Evolutionary conservation across 2,113 vertebrate genomes (phyloP), one percentile per base, ranked within the genome.

Genomic region (Poeciliopsis turrubarensis): DNA sequence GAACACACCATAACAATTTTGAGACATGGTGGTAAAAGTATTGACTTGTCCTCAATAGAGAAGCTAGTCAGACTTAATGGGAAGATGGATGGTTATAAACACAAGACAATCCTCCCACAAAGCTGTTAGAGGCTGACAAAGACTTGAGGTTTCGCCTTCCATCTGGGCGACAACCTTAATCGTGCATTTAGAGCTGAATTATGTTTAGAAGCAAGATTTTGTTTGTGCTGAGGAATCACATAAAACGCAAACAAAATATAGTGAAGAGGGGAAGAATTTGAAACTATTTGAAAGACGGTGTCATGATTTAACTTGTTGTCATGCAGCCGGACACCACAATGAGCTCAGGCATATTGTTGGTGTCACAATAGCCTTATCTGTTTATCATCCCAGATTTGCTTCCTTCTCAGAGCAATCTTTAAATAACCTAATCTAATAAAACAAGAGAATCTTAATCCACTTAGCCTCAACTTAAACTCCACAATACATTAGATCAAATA

Each of bases 361-460:
- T 29, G 7, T 15, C 29, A 27, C 66, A 47, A 68, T 22, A 26
- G 9, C 65, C 66, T 27, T 17, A 13, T 22, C 41, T 68, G 8
- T 30, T 47, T 47, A 41, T 47, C 44, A 47, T 19, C 44, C 44
- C 19, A 47, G 44, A 17, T 47, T 19, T 5, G 17, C 17, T 47
- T 19, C 44, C 47, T 22, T 30, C 30, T 29, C 17, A 51, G 68
- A 57, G 26, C 47, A 57, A 13, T 27, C 14, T 70, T 60, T 61
- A 70, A 60, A 39, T 60, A 11, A 37, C 51, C 44, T 27, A 19
- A 60, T 70, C 57, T 60, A 60, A 70, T 27, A 9, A 70, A n/a
- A n/a, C 6, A 41, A 29, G 17, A 29, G 11, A 39, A 61, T 30
- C 27, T 12, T 69, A n/a, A 69, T 54, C 25, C 54, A 31, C 67